Percentiles rank a stretch among this genome's conserved stretches.
These are phyloP conservation scores for Erythrocercus mccallii DNA, from an alignment of 2,113 vertebrate genomes.

Conservation along the genomic window DNA sequence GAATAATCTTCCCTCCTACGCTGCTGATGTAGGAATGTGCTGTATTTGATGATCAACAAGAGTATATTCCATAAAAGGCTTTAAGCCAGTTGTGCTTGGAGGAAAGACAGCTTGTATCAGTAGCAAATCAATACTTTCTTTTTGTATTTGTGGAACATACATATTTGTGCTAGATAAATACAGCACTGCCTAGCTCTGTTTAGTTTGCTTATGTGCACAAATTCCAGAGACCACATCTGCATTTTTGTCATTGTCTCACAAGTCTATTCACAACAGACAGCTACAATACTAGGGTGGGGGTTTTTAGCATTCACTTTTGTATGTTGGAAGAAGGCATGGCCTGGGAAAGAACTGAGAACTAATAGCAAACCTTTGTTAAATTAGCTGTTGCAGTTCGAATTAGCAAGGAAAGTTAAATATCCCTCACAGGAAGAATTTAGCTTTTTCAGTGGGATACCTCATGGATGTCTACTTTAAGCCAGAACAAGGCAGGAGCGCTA, in stretches of 20 bases:
- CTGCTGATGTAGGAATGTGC: constrained; percentile 27
- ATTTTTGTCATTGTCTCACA: constrained; percentile 58
- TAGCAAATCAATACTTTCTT: constrained; percentile 55
- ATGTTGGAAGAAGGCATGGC: not conserved
- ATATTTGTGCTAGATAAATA: constrained; percentile 62
- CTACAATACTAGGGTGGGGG: not conserved
- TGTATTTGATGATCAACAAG: constrained; percentile 54
- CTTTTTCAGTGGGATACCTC: not conserved
- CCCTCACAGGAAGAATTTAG: not conserved
- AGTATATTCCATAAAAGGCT: constrained; percentile 38
- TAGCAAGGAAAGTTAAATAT: not conserved
- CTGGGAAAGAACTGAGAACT: not conserved
- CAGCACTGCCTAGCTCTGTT: constrained; percentile 28
- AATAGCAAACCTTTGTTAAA: not conserved
- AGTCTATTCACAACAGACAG: constrained; percentile 39
- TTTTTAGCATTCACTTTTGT: not conserved
- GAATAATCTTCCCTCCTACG: constrained; percentile 24
- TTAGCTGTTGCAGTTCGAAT: not conserved
- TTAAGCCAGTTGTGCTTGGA: constrained; percentile 8
- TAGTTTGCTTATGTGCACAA: constrained; percentile 17
- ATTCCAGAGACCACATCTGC: constrained; percentile 34
- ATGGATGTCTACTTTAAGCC: not conserved
- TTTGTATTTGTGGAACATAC: constrained; percentile 29
- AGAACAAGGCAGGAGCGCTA: not conserved
- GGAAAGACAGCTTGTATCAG: constrained; percentile 43